Evolutionary conservation across 2,888 invertebrate genomes (phyloP), one percentile per base, ranked within the genome.

Genomic region (Siphlonurus alternatus): DNA sequence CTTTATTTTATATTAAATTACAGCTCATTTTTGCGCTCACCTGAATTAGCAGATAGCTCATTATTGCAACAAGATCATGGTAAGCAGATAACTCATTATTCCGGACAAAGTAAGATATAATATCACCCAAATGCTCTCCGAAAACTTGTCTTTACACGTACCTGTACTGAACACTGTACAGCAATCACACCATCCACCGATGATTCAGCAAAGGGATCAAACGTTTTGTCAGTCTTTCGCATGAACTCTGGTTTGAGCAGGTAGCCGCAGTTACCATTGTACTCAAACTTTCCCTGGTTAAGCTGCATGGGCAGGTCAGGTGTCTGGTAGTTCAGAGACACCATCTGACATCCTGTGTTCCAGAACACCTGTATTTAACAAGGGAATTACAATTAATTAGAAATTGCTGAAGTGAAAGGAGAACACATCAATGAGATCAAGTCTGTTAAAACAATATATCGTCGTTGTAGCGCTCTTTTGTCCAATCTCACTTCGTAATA

Each of bases 161-260:
- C 83, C 76, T 81, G 78, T 3, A 86, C 84, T 53, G 83, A 80
- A 72, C 85, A 85, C 69, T 83, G 81, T 51, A 84, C 85, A 22
- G 86, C 85, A 70, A 87, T 87, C n/a, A 87, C 85, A 67, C 86
- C 86, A 73, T 87, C 86, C 23, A 87, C 85, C 18, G 83, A 81
- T 64, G 82, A 82, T 71, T 87, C 86, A 18, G 85, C 83, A 73
- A 86, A 87, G 1, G 86, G 86, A 73, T 86, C 86, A 73, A 86
- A 87, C 63, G 77, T 80, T 68, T 80, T 76, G 73, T 87, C 86
- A n/a, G 81, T 78, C 66, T 85, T 74, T 65, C 86, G 74, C 84
- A 87, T 85, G 73, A 87, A 87, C 69, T 86, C 86, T 1, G 86
- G 86, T 70, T 87, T 87, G 68, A 87, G 73, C 59, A 87, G 75